phyloP scores from a whole-genome alignment of 2,113 vertebrate species.

The Paradoxurus hermaphroditus region DNA sequence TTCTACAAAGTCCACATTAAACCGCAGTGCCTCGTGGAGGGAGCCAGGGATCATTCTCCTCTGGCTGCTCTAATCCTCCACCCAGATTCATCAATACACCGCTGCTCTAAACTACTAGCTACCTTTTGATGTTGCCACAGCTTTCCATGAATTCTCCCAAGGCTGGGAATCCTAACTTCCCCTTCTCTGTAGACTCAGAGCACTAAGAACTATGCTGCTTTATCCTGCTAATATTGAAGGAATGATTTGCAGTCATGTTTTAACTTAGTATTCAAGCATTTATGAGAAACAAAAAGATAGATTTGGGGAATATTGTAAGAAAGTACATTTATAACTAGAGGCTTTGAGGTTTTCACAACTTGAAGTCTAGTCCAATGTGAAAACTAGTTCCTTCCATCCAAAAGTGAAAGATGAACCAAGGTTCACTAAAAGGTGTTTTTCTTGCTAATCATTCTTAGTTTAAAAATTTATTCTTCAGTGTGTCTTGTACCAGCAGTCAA shows the following conservation, averaged over 20 bases:
- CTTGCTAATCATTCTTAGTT: background rate
- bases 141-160: background rate
- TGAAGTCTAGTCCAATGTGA: background rate
- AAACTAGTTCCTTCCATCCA: background rate
- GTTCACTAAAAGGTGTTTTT: background rate
- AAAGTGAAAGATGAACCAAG: background rate
- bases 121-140: background rate
- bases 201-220: background rate
- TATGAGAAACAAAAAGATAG: background rate
- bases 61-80: background rate
- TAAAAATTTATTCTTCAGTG: background rate
- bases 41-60: background rate
- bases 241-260: background rate
- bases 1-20: background rate
- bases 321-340: background rate
- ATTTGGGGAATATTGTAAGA: background rate
- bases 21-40: no score
- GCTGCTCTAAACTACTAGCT: background rate
- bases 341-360: background rate
- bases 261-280: background rate
- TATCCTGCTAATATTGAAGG: background rate
- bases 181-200: background rate
- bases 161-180: background rate
- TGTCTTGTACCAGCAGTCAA: background rate
- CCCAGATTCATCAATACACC: background rate